Percentiles rank a stretch among this genome's conserved stretches.
These are phyloP conservation scores for Malurus cyaneus DNA, from an alignment of 2,113 vertebrate species.

Conservation along the genomic window DNA sequence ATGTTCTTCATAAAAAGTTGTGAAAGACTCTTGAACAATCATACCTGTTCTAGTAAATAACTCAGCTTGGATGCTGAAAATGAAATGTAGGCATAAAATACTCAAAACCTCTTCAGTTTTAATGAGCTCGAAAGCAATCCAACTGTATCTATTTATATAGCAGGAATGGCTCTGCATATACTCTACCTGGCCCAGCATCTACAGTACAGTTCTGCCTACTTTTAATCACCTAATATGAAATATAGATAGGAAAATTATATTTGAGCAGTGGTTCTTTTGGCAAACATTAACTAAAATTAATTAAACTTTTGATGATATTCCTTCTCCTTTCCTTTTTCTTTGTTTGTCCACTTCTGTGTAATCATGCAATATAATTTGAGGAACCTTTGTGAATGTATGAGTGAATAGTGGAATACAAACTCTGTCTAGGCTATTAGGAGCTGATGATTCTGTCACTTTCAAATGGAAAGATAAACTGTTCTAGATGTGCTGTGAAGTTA, in stretches of 20 bases:
- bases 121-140: slow-evolving; percentile 44
- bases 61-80: slow-evolving; percentile 22
- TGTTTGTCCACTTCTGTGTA: slow-evolving; percentile 57
- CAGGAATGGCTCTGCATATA: slow-evolving; percentile 28
- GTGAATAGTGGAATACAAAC: slow-evolving; percentile 5
- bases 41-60: slow-evolving; percentile 31
- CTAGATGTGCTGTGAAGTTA: slow-evolving; percentile 19
- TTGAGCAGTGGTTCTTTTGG: slow-evolving; percentile 49
- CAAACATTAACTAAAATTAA: slow-evolving; percentile 66
- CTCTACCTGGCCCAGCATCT: slow-evolving; percentile 6
- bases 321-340: slow-evolving; percentile 43
- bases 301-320: slow-evolving; percentile 59
- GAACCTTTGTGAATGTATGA: slow-evolving; percentile 17
- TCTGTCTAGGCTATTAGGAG: neutral
- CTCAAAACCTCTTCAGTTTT: neutral
- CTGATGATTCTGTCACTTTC: slow-evolving; percentile 7
- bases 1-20: neutral
- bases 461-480: slow-evolving; percentile 19
- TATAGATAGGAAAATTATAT: slow-evolving; percentile 62
- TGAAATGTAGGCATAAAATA: neutral
- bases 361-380: slow-evolving; percentile 41
- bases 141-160: slow-evolving; percentile 59
- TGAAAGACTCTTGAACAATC: neutral
- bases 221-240: slow-evolving; percentile 59
- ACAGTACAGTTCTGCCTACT: neutral